These are phyloP conservation scores for Psilanteris sp. DNA, from an alignment of 1,140 invertebrate genomes.

Conservation along the genomic window DNA sequence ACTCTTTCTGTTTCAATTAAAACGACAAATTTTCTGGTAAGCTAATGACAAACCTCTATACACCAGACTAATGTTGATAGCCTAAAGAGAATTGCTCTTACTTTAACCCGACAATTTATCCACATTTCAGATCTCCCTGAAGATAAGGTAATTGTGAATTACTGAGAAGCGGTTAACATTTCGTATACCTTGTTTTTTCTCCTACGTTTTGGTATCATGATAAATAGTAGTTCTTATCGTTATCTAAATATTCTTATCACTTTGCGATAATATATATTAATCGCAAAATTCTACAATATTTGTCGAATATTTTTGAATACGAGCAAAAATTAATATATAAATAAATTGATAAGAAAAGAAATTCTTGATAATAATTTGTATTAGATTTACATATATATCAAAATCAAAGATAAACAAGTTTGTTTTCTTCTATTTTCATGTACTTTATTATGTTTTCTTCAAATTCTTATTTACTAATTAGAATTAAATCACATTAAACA, in stretches of 20 bases:
- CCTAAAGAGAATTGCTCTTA: not conserved
- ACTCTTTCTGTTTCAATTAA: not conserved
- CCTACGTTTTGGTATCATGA: conserved; percentile 18
- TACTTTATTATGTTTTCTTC: no score
- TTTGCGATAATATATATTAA: conserved; percentile 48
- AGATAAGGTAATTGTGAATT: conserved; percentile 39
- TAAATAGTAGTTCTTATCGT: conserved; percentile 42
- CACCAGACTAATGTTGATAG: conserved; percentile 9
- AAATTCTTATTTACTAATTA: no score
- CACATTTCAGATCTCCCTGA: conserved; percentile 8
- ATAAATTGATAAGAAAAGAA: conserved; percentile 1
- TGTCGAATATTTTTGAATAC: conserved; percentile 22
- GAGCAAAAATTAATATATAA: conserved; percentile 26
- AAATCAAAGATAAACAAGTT: no score
- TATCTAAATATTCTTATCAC: conserved; percentile 49
- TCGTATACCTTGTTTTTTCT: conserved; percentile 29
- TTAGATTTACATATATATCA: no score
- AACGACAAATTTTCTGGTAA: conserved; percentile 6
- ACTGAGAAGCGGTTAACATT: conserved; percentile 21
- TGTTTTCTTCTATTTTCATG: no score
- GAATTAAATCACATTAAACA: no score
- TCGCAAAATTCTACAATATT: conserved; percentile 53
- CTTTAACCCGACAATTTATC: conserved; percentile 8
- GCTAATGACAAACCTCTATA: conserved; percentile 16
- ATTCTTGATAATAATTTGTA: not conserved